A percentile compares a stretch with the other conserved stretches of the same genome.
phyloP scores from a whole-genome alignment of 2,888 invertebrate genomes.

The Liopterus haemorrhoidalis region DNA sequence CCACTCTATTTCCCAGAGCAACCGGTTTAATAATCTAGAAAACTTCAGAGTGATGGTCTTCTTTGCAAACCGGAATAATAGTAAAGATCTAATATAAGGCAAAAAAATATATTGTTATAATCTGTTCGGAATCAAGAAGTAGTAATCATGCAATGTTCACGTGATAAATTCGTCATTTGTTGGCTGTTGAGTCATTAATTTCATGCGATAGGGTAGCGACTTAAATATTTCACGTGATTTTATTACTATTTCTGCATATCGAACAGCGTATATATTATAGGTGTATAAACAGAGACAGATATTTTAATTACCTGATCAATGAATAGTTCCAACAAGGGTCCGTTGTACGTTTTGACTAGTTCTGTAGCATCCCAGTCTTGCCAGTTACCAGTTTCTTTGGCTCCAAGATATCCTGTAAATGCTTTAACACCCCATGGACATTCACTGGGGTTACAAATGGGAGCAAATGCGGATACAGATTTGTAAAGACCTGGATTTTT shows the following conservation, averaged over 20 bases:
- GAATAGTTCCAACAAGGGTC: slow-evolving; percentile 74
- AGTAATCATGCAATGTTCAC: too few relatives aligned
- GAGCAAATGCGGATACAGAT: slow-evolving; percentile 90
- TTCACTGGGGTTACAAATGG: slow-evolving; percentile 81
- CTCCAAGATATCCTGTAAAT: slow-evolving; percentile 73
- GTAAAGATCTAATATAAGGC: slow-evolving; percentile 8
- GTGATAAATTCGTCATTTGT: too few relatives aligned
- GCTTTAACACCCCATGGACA: slow-evolving; percentile 87
- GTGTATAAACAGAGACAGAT: too few relatives aligned
- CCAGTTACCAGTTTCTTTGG: slow-evolving; percentile 61
- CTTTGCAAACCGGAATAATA: slow-evolving; percentile 1
- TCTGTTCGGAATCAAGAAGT: too few relatives aligned
- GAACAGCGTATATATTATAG: too few relatives aligned
- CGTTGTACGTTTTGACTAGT: slow-evolving; percentile 73
- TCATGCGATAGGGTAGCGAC: too few relatives aligned
- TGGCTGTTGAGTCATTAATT: too few relatives aligned
- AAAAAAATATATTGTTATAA: neutral
- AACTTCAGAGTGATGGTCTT: neutral
- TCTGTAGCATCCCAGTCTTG: slow-evolving; percentile 83
- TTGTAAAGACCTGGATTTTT: slow-evolving; percentile 85
- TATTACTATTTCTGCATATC: too few relatives aligned
- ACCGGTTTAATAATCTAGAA: too few relatives aligned
- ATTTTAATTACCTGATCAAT: slow-evolving; percentile 72
- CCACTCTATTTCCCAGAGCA: too few relatives aligned
- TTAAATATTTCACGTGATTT: too few relatives aligned